phyloP scores from a whole-genome alignment of 2,888 invertebrate genomes.

The Clunio marinus region DNA sequence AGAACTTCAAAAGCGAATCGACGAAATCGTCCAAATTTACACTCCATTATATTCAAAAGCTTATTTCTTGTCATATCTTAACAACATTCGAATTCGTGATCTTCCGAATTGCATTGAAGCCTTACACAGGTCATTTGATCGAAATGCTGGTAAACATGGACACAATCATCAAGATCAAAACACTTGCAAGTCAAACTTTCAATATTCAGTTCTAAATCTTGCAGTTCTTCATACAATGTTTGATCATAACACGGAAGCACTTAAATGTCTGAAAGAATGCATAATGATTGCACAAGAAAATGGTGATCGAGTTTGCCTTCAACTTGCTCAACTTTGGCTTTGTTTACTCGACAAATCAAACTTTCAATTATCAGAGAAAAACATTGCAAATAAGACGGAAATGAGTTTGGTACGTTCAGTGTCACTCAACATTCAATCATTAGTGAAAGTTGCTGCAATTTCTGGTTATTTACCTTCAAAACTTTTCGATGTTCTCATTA shows the following conservation, averaged over 20 bases:
- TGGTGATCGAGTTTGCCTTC: slow-evolving; percentile 78
- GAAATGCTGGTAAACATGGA: slow-evolving; percentile 52
- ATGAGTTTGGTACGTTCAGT: slow-evolving; percentile 66
- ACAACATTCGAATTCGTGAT: slow-evolving; percentile 81
- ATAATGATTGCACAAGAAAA: slow-evolving; percentile 83
- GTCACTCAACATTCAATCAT: slow-evolving; percentile 69
- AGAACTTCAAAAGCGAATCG: slow-evolving; percentile 62
- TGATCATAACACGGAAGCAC: slow-evolving; percentile 65
- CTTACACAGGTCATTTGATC: slow-evolving; percentile 77
- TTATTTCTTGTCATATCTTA: slow-evolving; percentile 85
- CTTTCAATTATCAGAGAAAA: slow-evolving; percentile 63
- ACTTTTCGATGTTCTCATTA: slow-evolving; percentile 66
- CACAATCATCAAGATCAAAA: slow-evolving; percentile 47
- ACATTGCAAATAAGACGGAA: slow-evolving; percentile 64
- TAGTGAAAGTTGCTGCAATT: slow-evolving; percentile 68
- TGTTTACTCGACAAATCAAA: slow-evolving; percentile 56
- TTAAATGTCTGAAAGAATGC: slow-evolving; percentile 79
- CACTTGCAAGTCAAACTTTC: slow-evolving; percentile 58
- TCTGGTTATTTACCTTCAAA: slow-evolving; percentile 48
- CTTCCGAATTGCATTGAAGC: slow-evolving; percentile 78
- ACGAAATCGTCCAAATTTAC: slow-evolving; percentile 49
- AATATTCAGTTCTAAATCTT: slow-evolving; percentile 87
- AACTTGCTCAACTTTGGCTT: slow-evolving; percentile 81
- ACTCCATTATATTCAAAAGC: slow-evolving; percentile 49
- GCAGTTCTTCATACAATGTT: slow-evolving; percentile 85